Evolutionary conservation across 1,140 invertebrate genomes (phyloP), one percentile per base, ranked within the genome.

Genomic region (Brachionus paranguensis): DNA sequence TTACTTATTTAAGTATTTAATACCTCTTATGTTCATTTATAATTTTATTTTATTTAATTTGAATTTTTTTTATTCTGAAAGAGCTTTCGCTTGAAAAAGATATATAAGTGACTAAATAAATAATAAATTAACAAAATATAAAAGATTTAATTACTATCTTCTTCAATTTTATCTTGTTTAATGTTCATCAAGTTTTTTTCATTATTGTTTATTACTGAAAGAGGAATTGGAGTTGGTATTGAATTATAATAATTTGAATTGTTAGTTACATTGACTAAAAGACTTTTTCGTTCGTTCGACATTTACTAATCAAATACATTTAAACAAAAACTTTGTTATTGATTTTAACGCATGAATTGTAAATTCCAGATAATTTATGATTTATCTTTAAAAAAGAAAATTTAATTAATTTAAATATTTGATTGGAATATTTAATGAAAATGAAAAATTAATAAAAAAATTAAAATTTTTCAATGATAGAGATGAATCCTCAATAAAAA

Each of bases 281-380:
- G 45, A 50, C 72, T 76, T 27, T 76, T 76, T 76, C 47, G 43
- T 47, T 76, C 72, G 47, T 76, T 76, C 11, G 72, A 74, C 41
- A 43, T 74, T 45, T 24, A 41, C n/a, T 24, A 20, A 60, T 53
- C 17, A 14, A 53, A 53, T 17, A n/a, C 5, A 37, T 37, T 7
- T 37, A 37, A 37, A 37, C 4, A 37, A 7, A 37, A 37, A 37
- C 33, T 37, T 37, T 37, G 33, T 6, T 37, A 6, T 70, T 70
- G 14, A 70, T 29, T 70, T 33, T 24, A 47, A 47, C 11, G 45
- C 45, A 47, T 47, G 3, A 47, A 47, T 14, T 47, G 11, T 47
- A 47, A 47, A 12, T 47, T 47, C 11, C 2, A n/a, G 14, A 47
- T 3, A 47, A 47, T 47, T 47, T 47, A 3, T 37, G 33, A 37